Base-by-base conservation (phyloP, 2,113 vertebrate genomes). In the Narcine bancroftii region DNA sequence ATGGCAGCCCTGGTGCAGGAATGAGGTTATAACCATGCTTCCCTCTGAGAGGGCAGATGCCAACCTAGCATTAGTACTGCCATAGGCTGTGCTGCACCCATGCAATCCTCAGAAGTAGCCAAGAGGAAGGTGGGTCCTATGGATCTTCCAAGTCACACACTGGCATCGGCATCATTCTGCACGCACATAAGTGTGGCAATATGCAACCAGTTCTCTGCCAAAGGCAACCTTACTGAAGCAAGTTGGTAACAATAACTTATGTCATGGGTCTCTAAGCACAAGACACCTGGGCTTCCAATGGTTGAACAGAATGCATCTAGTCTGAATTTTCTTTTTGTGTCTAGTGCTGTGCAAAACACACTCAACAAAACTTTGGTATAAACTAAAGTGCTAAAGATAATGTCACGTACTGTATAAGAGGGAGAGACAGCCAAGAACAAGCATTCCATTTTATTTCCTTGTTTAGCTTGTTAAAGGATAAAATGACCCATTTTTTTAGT, bases 301-400 rank as follows among this genome's bases (percentile, higher is more conserved):
- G 24, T 63, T 65, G 63, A 89, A 39, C n/a, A 36, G 29, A 63
- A 56, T 87, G 33, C 87, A 89, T 66, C n/a, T 21, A 0, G 13
- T 53, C 24, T 53, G 47, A 77, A 77, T 33, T n/a, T 50, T 83
- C 39, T 79, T 79, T 76, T 9, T 79, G 33, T 11, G 29, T 29
- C 53, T 85, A 85, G n/a, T 65, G 24, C 33, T 29, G 29, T 17
- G 36, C 19, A n/a, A 60, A 21, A 89, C 36, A 63, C n/a, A 63
- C 15, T 50, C 63, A 89, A 89, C 60, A 36, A 89, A 89, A 63
- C 56, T 89, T 89, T 89, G 83, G 83, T 89, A 89, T 63, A 63
- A 89, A 89, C 29, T 63, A 63, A 89, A 63, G 83, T 89, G 87
- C 87, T 66, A 42, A 89, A 89, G n/a, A 66, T 42, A 66, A 42